These are phyloP conservation scores for Drosophila cognata DNA, from an alignment of 2,888 invertebrate genomes.

Conservation along the genomic window DNA sequence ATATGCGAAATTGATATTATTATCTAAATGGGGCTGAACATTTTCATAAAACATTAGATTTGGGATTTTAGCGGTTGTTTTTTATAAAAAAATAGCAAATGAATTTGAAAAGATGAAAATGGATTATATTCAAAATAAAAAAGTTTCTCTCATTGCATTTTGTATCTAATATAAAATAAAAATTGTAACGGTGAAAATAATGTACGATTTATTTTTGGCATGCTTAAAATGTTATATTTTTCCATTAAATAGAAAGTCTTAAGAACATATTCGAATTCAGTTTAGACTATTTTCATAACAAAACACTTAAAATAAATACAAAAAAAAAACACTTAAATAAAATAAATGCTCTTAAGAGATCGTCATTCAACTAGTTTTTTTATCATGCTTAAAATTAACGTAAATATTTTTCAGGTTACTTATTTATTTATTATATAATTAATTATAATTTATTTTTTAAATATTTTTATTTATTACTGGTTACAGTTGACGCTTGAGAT, in stretches of 20 bases:
- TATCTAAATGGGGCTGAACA: too few relatives aligned
- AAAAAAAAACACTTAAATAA: not conserved
- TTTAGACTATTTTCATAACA: accelerated
- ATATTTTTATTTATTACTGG: not conserved
- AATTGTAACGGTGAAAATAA: too few relatives aligned
- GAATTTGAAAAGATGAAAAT: not conserved
- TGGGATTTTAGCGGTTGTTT: too few relatives aligned
- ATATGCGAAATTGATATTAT: not conserved
- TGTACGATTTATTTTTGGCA: too few relatives aligned
- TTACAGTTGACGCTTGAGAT: too few relatives aligned
- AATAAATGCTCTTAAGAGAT: not conserved
- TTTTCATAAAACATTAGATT: not conserved
- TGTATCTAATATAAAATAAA: not conserved
- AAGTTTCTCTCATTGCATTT: not conserved
- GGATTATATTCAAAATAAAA: not conserved
- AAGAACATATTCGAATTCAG: not conserved
- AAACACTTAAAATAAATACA: not conserved
- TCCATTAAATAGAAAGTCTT: not conserved
- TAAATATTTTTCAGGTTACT: not conserved
- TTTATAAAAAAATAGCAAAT: not conserved
- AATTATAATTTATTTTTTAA: not conserved
- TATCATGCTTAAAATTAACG: accelerated
- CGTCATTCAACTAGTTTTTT: not conserved
- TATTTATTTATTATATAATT: too few relatives aligned
- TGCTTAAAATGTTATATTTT: not conserved